Percentiles rank a stretch among this genome's conserved stretches.
Conservation (phyloP, 2,797 vertebrate species). For the Chloroceryle amazona region DNA sequence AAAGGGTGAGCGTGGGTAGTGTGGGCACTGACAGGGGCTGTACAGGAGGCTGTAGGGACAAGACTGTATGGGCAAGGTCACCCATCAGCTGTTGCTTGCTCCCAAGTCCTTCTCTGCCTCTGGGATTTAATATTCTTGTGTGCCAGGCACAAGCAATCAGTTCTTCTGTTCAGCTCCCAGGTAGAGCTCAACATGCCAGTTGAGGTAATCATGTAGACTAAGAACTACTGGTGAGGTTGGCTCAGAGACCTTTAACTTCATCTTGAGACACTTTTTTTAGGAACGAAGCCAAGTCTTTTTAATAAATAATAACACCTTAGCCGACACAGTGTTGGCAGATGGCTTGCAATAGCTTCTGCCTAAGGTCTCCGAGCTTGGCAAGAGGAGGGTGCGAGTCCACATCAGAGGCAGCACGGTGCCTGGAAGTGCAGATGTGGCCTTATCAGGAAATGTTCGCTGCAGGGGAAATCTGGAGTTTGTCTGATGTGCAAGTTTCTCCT, state of each 20-base stretch:
- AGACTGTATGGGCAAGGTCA: background rate
- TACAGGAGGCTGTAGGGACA: background rate
- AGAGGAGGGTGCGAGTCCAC: background rate
- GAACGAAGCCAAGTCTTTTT: background rate
- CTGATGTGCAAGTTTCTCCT: background rate
- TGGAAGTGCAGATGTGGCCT: background rate
- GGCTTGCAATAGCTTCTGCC: background rate
- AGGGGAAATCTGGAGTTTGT: slow-evolving; percentile 48
- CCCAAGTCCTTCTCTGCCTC: background rate
- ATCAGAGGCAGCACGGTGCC: background rate
- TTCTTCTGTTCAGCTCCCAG: background rate
- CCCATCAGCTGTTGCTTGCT: background rate
- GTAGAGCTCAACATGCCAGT: background rate
- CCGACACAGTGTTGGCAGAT: fast-evolving
- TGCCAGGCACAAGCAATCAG: background rate
- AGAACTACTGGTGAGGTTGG: background rate
- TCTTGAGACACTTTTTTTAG: background rate
- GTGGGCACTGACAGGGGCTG: background rate
- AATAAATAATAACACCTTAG: background rate
- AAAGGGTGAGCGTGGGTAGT: background rate
- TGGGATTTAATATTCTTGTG: fast-evolving
- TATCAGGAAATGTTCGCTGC: background rate
- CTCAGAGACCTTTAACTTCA: background rate
- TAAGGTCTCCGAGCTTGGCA: background rate
- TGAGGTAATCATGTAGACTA: background rate